These are phyloP conservation scores for Ictalurus punctatus DNA, from an alignment of 2,113 vertebrate species.

Conservation along the genomic window DNA sequence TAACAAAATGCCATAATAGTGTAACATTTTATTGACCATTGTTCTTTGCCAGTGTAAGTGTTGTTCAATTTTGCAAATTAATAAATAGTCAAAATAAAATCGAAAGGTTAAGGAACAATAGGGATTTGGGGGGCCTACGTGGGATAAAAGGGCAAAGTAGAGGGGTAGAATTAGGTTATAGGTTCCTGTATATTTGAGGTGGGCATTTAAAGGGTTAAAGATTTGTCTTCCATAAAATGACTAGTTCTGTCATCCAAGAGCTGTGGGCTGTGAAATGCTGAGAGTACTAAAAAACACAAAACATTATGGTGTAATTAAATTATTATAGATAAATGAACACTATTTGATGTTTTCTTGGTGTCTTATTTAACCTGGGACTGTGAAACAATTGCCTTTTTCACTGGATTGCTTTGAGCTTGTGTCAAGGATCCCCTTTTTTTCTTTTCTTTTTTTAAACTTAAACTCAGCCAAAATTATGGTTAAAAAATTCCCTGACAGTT, in stretches of 20 bases:
- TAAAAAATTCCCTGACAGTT: neutral
- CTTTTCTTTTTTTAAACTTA: neutral
- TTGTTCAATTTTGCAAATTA: neutral
- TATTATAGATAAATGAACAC: neutral
- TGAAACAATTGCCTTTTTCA: slow-evolving; percentile 54
- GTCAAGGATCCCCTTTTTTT: slow-evolving; percentile 23
- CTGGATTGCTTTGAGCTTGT: slow-evolving; percentile 39
- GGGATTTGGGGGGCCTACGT: neutral
- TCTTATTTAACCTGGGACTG: slow-evolving; percentile 51
- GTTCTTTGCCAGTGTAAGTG: neutral
- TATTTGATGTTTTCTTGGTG: slow-evolving; percentile 18
- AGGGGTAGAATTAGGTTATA: neutral
- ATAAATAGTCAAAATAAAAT: neutral
- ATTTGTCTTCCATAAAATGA: neutral
- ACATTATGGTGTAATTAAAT: neutral
- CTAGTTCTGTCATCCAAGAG: neutral
- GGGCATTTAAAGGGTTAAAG: slow-evolving; percentile 12
- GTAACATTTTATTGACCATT: neutral
- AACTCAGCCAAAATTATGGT: neutral
- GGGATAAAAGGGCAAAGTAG: neutral
- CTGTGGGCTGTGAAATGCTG: neutral
- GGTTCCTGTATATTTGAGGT: neutral
- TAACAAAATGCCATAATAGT: neutral
- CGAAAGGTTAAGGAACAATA: neutral
- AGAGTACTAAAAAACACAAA: neutral